A percentile compares a stretch with the other conserved stretches of the same genome.
Conservation (phyloP, 2,113 vertebrate species). For the Lepus americanus region DNA sequence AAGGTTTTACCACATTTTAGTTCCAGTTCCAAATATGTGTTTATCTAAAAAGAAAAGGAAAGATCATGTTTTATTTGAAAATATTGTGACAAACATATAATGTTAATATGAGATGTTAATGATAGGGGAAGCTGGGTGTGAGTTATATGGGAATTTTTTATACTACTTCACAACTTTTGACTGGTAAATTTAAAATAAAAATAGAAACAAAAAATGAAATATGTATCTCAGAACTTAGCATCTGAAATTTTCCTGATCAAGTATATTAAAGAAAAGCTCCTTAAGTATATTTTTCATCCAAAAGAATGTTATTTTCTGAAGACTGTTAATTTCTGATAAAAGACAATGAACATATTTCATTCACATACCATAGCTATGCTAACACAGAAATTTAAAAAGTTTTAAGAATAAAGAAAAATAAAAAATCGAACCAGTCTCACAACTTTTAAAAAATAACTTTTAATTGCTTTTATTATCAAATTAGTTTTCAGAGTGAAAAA, state of each 20-base stretch:
- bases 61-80: background rate
- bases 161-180: too few species aligned
- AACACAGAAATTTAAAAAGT: background rate
- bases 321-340: background rate
- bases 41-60: conserved; percentile 15
- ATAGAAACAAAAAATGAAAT: too few species aligned
- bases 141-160: too few species aligned
- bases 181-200: too few species aligned
- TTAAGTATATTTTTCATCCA: background rate
- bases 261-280: background rate
- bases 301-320: conserved; percentile 33
- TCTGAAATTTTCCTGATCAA: background rate
- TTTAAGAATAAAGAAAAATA: background rate
- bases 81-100: background rate
- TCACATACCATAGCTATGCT: background rate
- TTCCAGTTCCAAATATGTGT: background rate
- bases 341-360: background rate
- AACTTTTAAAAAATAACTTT: conserved; percentile 9
- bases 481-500: background rate
- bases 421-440: background rate
- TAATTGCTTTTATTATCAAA: background rate
- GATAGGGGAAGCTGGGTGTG: too few species aligned
- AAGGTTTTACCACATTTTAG: background rate
- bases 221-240: background rate
- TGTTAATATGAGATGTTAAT: too few species aligned